Evolutionary conservation across 30 jellyfish, hydroid and myxozoan species (phyloP).

Genomic region (Chrysaora quinquecirrha): DNA sequence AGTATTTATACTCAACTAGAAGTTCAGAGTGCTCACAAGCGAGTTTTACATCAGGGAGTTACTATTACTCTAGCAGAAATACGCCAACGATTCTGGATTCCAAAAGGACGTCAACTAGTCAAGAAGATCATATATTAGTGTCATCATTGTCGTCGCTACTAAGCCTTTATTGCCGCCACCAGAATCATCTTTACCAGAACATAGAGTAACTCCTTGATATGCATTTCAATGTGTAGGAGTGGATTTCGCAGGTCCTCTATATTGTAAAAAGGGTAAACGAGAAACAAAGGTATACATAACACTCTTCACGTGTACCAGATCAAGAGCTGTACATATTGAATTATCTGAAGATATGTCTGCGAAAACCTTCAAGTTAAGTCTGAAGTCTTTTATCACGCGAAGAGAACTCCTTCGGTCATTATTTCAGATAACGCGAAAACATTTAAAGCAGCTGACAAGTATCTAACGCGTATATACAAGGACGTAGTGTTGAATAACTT

Average conservation of each 20-base stretch:
- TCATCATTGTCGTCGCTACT: conserved; percentile 24
- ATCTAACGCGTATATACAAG: conserved; percentile 18
- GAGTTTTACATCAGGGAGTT: not conserved
- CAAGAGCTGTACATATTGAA: conserved; percentile 57
- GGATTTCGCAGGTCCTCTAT: conserved; percentile 47
- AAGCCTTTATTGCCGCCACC: conserved; percentile 27
- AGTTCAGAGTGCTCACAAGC: not conserved
- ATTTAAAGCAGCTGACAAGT: conserved; percentile 39
- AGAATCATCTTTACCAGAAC: conserved; percentile 14
- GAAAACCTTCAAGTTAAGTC: conserved; percentile 25
- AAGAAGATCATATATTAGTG: conserved; percentile 10
- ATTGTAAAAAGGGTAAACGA: conserved; percentile 5
- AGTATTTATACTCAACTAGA: not conserved
- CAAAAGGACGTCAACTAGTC: conserved; percentile 18
- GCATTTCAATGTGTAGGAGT: conserved; percentile 46
- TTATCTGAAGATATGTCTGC: conserved; percentile 10
- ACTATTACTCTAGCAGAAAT: not conserved
- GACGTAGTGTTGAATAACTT: conserved; percentile 9
- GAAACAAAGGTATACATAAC: conserved; percentile 7
- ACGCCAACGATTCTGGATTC: not conserved
- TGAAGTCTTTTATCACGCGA: conserved; percentile 33
- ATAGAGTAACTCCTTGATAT: conserved; percentile 4
- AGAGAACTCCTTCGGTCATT: conserved; percentile 55
- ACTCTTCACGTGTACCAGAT: conserved; percentile 56
- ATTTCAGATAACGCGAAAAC: conserved; percentile 47